phyloP scores from a whole-genome alignment of 2,113 vertebrate genomes.

The Australoheros scitulus region DNA sequence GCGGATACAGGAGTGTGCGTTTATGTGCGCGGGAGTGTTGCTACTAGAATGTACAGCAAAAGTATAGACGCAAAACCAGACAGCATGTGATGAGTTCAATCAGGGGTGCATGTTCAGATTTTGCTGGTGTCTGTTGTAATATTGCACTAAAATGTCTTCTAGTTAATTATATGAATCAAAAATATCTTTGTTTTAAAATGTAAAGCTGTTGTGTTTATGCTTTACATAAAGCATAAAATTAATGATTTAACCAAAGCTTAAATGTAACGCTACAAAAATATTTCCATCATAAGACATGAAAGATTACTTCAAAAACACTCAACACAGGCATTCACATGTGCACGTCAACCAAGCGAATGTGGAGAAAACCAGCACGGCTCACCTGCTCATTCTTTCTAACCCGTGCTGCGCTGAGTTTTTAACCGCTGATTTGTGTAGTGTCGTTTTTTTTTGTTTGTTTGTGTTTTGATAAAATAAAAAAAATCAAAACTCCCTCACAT shows the following conservation, averaged over 20 bases:
- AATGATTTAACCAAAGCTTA: constrained; percentile 7
- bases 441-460: not conserved
- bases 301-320: constrained; percentile 7
- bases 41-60: constrained; percentile 14
- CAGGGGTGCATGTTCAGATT: constrained; percentile 6
- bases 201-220: constrained; percentile 15
- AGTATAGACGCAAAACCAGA: constrained; percentile 13
- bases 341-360: not conserved
- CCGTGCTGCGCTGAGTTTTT: not conserved
- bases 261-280: constrained; percentile 43
- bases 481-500: not conserved
- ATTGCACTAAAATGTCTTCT: constrained; percentile 44
- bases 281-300: constrained; percentile 16
- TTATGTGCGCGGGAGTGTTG: constrained; percentile 13
- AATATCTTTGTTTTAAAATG: not conserved
- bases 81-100: constrained; percentile 15
- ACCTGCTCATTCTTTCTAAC: not conserved
- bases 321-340: constrained; percentile 42
- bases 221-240: constrained; percentile 22
- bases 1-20: constrained; percentile 20
- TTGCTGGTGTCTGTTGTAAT: constrained; percentile 23
- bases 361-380: not conserved
- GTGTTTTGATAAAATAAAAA: not conserved
- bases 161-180: not conserved
- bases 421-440: constrained; percentile 1